phyloP scores from a whole-genome alignment of 2,888 invertebrate species.

The Glaucopsyche alexis region DNA sequence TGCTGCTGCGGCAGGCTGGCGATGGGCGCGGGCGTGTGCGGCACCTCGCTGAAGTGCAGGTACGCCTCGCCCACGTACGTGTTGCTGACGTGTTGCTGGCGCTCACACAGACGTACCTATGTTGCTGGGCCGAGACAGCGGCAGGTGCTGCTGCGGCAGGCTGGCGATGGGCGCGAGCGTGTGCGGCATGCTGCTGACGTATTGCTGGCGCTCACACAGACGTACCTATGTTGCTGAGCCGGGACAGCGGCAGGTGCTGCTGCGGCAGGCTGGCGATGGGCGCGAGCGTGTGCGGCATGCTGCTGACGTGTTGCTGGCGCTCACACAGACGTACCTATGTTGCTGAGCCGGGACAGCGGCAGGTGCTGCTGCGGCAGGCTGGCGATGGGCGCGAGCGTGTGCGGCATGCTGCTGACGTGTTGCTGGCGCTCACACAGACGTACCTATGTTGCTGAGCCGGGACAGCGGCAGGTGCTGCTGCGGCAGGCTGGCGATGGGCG shows the following conservation, averaged over 20 bases:
- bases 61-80: neutral
- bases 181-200: constrained; percentile 88
- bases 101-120: constrained; percentile 76
- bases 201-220: constrained; percentile 85
- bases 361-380: constrained; percentile 87
- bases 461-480: no score
- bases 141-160: constrained; percentile 86
- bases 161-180: constrained; percentile 80
- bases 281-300: constrained; percentile 83
- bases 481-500: no score
- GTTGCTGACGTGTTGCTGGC: neutral
- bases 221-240: constrained; percentile 84
- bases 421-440: constrained; percentile 92
- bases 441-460: no score
- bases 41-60: no score
- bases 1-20: no score
- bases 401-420: constrained; percentile 89
- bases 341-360: constrained; percentile 84
- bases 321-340: constrained; percentile 79
- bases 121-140: constrained; percentile 84
- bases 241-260: constrained; percentile 84
- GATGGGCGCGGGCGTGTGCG: no score
- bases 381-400: constrained; percentile 79
- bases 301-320: constrained; percentile 91
- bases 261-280: constrained; percentile 84